A percentile compares a stretch with the other conserved stretches of the same genome.
Conservation (phyloP, 2,888 invertebrate genomes). For the Polyommatus iphigenia region DNA sequence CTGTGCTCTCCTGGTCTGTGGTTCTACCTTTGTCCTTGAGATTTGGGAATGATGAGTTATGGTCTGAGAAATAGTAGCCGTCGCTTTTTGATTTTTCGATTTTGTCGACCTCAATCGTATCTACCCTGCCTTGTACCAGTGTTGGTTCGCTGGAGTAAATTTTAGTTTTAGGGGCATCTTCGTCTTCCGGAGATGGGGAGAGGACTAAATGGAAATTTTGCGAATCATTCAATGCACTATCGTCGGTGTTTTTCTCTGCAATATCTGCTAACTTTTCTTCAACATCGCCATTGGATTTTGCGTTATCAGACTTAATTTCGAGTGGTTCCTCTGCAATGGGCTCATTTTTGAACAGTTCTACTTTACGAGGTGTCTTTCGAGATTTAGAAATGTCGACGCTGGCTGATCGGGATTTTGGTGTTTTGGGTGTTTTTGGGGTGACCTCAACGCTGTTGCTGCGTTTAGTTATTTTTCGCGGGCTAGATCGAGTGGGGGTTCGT, state of each 20-base stretch:
- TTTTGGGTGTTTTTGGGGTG: conserved; percentile 62
- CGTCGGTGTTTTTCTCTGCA: conserved; percentile 57
- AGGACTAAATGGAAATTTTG: conserved; percentile 66
- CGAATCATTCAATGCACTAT: conserved; percentile 57
- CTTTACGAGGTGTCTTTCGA: conserved; percentile 55
- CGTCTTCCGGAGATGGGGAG: conserved; percentile 58
- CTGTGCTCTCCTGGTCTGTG: conserved; percentile 72
- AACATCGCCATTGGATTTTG: conserved; percentile 50
- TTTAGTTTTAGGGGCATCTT: conserved; percentile 41
- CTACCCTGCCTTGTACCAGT: conserved; percentile 53
- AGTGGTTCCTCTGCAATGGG: conserved; percentile 39
- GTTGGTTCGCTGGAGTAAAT: conserved; percentile 59
- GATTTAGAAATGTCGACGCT: conserved; percentile 62
- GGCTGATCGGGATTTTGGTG: conserved; percentile 62
- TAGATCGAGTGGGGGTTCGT: conserved; percentile 58
- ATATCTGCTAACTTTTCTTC: conserved; percentile 58
- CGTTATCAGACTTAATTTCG: conserved; percentile 46
- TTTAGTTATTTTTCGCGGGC: conserved; percentile 61
- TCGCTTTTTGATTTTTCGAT: conserved; percentile 58
- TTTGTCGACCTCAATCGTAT: conserved; percentile 54
- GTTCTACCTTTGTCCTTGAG: conserved; percentile 56
- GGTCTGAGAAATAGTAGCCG: conserved; percentile 59
- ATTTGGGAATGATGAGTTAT: conserved; percentile 48
- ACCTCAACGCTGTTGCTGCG: conserved; percentile 68
- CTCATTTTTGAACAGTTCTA: conserved; percentile 46